Evolutionary conservation across 2,888 invertebrate species (phyloP).

Genomic region (Agonopterix arenella): DNA sequence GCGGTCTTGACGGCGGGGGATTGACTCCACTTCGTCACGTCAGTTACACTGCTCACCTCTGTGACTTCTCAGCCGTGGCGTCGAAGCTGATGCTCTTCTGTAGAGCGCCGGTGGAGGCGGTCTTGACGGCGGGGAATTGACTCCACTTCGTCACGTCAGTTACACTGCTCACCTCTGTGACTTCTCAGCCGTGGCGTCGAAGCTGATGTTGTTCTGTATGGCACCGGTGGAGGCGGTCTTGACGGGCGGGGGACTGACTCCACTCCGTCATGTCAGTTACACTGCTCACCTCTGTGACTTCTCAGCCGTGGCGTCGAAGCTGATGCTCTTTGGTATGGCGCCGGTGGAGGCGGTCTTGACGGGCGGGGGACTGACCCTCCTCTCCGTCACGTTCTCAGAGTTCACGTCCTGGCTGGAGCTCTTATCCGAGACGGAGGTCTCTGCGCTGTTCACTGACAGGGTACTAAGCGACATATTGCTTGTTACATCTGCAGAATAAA

Average conservation of each 20-base stretch:
- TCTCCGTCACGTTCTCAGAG: conserved; percentile 63
- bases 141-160: too few relatives aligned
- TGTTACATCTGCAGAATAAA: conserved; percentile 12
- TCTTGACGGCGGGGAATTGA: too few relatives aligned
- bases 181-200: too few relatives aligned
- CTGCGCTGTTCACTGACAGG: conserved; percentile 61
- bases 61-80: too few relatives aligned
- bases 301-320: conserved; percentile 93
- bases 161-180: too few relatives aligned
- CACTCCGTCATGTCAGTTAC: conserved; percentile 52
- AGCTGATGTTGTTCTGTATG: too few relatives aligned
- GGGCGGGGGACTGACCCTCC: conserved; percentile 52
- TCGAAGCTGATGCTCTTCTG: too few relatives aligned
- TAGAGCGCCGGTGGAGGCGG: too few relatives aligned
- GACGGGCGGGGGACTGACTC: conserved; percentile 53
- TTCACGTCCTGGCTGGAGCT: conserved; percentile 71
- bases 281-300: conserved; percentile 79
- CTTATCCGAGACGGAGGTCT: conserved; percentile 60
- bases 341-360: conserved; percentile 79
- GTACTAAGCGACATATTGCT: conserved; percentile 61
- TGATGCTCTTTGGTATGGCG: conserved; percentile 94
- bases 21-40: too few relatives aligned
- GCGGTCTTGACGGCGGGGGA: too few relatives aligned
- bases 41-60: too few relatives aligned
- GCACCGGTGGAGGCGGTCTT: conserved; percentile 81